Evolutionary conservation across 2,113 vertebrate species (phyloP), one percentile per base, ranked within the genome.

Genomic region (Pituophis catenifer): DNA sequence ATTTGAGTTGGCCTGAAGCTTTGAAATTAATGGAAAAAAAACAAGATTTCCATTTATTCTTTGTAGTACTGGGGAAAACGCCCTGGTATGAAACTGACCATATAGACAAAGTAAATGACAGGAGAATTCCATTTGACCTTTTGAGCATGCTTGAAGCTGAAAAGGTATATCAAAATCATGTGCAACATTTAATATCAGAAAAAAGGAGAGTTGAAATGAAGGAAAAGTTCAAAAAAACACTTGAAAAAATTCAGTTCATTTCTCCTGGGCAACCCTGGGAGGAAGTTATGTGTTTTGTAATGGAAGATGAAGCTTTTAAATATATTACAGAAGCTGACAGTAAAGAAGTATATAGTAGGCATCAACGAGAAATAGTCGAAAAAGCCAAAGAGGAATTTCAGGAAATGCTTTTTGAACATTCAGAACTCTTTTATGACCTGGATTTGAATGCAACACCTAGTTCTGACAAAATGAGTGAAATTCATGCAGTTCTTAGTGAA

Each of bases 311-410:
- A 97, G 99, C 99, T 6, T 99, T 99, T 97, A 99, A 99, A 96
- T 99, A 99, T 94, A 99, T 99, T 96, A 99, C 98, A 44, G 99
- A 99, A 97, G 97, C 97, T 93, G 99, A 99, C 95, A 98, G 99
- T 94, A 98, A 98, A 96, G 99, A 99, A 96, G 99, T 99, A 86
- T 99, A 99, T 96, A 97, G 97, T 95, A 98, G 98, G 94, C 99
- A 99, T 97, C 99, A 99, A 98, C 98, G 98, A 96, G 99, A 99
- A 98, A 99, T 99, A 96, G 99, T 99, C 97, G 99, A 99, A 98
- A 98, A 98, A 98, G 99, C 99, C 98, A 99, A 99, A 98, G 99
- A 99, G 97, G 99, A 99, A 97, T 99, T 99, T 98, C 99, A 99
- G 98, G 99, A 99, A 98, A 99, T 99, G 99, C 99, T 99, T 97